Percentiles rank a stretch among this genome's conserved stretches.
Conservation (phyloP, 2,113 vertebrate species). For the Narcine bancroftii region DNA sequence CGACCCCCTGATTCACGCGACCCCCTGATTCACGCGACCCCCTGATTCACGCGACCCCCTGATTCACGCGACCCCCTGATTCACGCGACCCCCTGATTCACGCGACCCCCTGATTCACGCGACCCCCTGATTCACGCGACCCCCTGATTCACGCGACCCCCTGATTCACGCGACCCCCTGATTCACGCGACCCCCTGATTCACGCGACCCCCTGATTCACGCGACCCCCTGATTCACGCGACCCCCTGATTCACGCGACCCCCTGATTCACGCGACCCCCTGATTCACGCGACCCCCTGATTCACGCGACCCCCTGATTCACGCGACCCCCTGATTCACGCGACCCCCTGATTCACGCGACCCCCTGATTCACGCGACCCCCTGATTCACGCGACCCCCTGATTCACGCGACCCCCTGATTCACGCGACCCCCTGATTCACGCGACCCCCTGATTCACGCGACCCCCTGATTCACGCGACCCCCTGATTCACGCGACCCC, state of each 20-base stretch:
- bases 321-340: neutral
- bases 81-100: neutral
- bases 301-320: neutral
- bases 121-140: neutral
- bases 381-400: neutral
- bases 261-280: neutral
- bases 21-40: neutral
- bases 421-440: neutral
- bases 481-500: neutral
- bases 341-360: neutral
- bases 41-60: neutral
- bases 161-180: neutral
- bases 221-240: neutral
- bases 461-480: neutral
- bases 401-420: neutral
- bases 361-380: neutral
- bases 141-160: neutral
- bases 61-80: neutral
- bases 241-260: neutral
- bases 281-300: neutral
- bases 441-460: neutral
- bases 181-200: neutral
- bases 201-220: neutral
- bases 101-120: neutral
- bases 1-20: neutral